Conservation (phyloP, 1,140 invertebrate species). For the Diorhabda sublineata region DNA sequence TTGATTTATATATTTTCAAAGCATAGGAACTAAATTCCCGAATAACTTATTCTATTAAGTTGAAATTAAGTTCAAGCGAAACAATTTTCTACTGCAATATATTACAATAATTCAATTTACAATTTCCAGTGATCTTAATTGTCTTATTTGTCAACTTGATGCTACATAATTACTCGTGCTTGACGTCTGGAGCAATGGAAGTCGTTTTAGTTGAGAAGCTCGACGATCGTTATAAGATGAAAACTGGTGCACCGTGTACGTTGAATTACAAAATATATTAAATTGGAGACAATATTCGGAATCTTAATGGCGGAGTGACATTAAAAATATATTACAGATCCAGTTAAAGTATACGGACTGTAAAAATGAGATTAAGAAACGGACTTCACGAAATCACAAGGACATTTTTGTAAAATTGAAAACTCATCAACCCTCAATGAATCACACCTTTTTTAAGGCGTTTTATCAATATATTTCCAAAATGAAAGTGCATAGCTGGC, state of each 20-base stretch:
- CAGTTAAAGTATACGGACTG: too few relatives aligned
- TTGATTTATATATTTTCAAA: neutral
- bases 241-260: neutral
- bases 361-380: too few relatives aligned
- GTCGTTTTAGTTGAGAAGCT: conserved; percentile 21
- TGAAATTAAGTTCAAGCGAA: conserved; percentile 4
- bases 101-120: conserved; percentile 29
- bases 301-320: too few relatives aligned
- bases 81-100: conserved; percentile 21
- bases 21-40: neutral
- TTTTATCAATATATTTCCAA: too few relatives aligned
- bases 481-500: too few relatives aligned
- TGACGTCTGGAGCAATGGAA: conserved; percentile 23
- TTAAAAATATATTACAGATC: too few relatives aligned
- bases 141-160: conserved; percentile 31
- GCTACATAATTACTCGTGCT: conserved; percentile 23
- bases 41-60: conserved; percentile 20
- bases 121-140: conserved; percentile 25
- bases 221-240: neutral
- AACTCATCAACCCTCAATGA: too few relatives aligned
- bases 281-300: too few relatives aligned
- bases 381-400: too few relatives aligned
- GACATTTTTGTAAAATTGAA: too few relatives aligned
- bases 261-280: too few relatives aligned
- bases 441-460: too few relatives aligned